Conservation (phyloP, 92 coral and sea anemone genomes). For the Umimayanthus chanpuru region DNA sequence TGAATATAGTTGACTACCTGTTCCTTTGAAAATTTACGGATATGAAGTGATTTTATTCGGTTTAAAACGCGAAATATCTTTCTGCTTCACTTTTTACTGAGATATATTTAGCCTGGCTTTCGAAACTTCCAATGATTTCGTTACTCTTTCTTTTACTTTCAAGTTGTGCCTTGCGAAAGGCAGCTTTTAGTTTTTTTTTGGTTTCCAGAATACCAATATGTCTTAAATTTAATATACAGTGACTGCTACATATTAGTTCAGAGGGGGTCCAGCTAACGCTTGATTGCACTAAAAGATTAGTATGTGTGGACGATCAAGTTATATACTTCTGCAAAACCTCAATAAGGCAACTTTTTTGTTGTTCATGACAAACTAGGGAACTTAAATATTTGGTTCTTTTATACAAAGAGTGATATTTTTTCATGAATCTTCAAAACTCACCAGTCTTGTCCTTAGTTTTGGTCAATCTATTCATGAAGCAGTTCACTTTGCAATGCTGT, state of each 20-base stretch:
- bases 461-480: not conserved
- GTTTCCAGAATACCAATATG: not conserved
- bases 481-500: not conserved
- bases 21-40: conserved; percentile 31
- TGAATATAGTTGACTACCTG: conserved; percentile 13
- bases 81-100: not conserved
- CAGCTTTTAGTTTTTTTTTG: not conserved
- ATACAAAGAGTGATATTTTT: not conserved
- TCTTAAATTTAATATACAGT: conserved; percentile 14
- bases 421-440: not conserved
- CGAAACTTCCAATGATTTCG: not conserved
- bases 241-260: not conserved
- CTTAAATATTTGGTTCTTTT: not conserved
- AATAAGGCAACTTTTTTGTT: not conserved
- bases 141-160: not conserved
- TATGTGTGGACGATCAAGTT: not conserved
- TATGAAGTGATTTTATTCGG: not conserved
- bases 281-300: conserved; percentile 8
- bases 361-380: not conserved
- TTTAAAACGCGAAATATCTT: not conserved
- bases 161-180: not conserved
- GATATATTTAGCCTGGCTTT: not conserved
- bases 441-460: not conserved
- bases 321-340: too few relatives aligned
- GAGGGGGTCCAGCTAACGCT: conserved; percentile 15